Percentiles rank a stretch among this genome's conserved stretches.
Conservation (phyloP, 2,888 invertebrate genomes). For the Ichneumon xanthorius region DNA sequence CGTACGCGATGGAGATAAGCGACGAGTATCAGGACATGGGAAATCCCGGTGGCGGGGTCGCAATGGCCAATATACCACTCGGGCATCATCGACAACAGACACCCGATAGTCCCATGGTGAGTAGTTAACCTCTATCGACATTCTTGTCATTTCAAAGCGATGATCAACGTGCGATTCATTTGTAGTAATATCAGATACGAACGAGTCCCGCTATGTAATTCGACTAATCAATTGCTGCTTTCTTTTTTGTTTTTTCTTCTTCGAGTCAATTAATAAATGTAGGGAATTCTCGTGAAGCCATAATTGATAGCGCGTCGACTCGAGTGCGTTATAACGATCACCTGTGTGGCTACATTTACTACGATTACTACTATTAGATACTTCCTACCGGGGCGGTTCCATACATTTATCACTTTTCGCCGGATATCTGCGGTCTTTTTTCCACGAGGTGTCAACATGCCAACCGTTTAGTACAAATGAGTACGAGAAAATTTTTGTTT, state of each 20-base stretch:
- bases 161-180: background rate
- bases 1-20: slow-evolving; percentile 91
- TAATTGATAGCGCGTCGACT: slow-evolving; percentile 6
- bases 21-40: slow-evolving; percentile 83
- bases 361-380: background rate
- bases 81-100: slow-evolving; percentile 87
- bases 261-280: slow-evolving; percentile 6
- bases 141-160: background rate
- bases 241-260: background rate
- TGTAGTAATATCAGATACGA: background rate
- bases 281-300: background rate
- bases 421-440: background rate
- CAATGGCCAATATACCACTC: slow-evolving; percentile 78
- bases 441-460: background rate
- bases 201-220: background rate
- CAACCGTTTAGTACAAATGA: no score
- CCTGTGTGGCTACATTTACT: background rate
- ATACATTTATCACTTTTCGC: background rate
- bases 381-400: background rate
- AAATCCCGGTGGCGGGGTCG: slow-evolving; percentile 80
- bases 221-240: background rate
- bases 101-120: slow-evolving; percentile 91
- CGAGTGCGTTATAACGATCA: slow-evolving; percentile 5
- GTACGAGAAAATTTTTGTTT: no score
- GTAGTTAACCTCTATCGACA: slow-evolving; percentile 82